A percentile compares a stretch with the other conserved stretches of the same genome.
Evolutionary conservation across 2,113 vertebrate species (phyloP).

Genomic region (Conger conger): DNA sequence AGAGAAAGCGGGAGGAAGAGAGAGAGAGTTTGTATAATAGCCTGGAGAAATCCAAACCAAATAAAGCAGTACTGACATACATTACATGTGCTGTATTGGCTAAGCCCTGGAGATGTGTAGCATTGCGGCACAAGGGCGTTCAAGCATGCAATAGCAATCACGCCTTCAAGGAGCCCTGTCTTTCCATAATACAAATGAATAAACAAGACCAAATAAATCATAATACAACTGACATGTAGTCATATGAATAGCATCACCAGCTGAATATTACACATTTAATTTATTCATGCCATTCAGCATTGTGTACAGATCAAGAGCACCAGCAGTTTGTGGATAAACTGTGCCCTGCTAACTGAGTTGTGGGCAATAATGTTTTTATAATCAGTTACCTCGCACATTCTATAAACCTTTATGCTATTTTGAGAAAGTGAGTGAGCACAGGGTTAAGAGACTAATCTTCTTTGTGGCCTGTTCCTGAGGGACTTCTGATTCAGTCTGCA

Average conservation of each 20-base stretch:
- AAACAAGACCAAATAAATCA: slow-evolving; percentile 22
- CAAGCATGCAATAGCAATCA: slow-evolving; percentile 16
- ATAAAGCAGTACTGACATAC: slow-evolving; percentile 4
- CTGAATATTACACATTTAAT: slow-evolving; percentile 5
- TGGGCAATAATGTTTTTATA: background rate
- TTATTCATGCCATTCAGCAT: background rate
- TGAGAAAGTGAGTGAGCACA: background rate
- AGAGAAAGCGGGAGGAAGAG: background rate
- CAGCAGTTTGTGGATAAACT: background rate
- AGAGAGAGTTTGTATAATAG: background rate
- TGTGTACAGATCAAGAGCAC: background rate
- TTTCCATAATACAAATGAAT: background rate
- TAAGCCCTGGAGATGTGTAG: slow-evolving; percentile 5
- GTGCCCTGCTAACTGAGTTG: background rate
- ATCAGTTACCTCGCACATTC: background rate
- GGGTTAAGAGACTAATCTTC: background rate
- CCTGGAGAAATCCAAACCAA: slow-evolving; percentile 7
- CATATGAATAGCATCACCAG: slow-evolving; percentile 3
- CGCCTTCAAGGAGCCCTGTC: slow-evolving; percentile 6
- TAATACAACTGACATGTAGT: slow-evolving; percentile 17
- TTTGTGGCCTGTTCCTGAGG: background rate
- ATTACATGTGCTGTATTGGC: background rate
- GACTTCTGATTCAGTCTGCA: slow-evolving; percentile 11
- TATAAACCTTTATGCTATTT: background rate
- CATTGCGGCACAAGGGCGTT: background rate